Evolutionary conservation across 2,113 vertebrate species (phyloP), one percentile per base, ranked within the genome.

Genomic region (Fulmarus glacialis): DNA sequence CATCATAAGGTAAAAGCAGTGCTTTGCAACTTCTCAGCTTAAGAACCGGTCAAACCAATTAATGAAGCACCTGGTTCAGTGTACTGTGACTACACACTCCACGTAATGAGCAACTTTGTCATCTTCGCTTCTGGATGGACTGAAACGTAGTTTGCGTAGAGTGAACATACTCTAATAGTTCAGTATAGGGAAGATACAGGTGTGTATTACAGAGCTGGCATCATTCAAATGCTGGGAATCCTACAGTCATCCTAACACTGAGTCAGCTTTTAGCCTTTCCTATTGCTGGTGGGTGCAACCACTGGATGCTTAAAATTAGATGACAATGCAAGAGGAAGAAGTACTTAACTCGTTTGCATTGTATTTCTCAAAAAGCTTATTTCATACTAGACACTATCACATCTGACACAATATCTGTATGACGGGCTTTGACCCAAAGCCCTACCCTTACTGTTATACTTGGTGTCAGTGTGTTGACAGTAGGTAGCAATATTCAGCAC

Each of bases 101-200:
- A 43, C 2, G 0, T 18, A 52, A 82, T 0, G 0, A 59, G 18
- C 19, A 59, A 55, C 26, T 50, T 62, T 9, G 15, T 34, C 24
- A n/a, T 36, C 20, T 64, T 85, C 4, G 2, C 15, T 67, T 82
- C 43, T 77, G n/a, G n/a, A 17, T 43, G 26, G 62, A 58, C 48
- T 56, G 22, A 88, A 82, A 89, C 2, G 14, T 10, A 72, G 20
- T 20, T 71, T 43, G 43, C 1, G 5, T 43, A 34, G 13, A 67
- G 26, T 47, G 19, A 82, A 19, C 20, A 10, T 2, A 24, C 13
- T 64, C 8, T 23, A 62, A 4, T 5, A 22, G 15, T 15, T 82
- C 70, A 34, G 21, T 23, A 15, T 3, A 24, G 11, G 22, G 56
- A 90, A 90, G 60, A 36, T 50, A 36, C 12, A 29, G 23, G 6